Conservation (phyloP, 2,888 invertebrate genomes). For the Auanema sp. region DNA sequence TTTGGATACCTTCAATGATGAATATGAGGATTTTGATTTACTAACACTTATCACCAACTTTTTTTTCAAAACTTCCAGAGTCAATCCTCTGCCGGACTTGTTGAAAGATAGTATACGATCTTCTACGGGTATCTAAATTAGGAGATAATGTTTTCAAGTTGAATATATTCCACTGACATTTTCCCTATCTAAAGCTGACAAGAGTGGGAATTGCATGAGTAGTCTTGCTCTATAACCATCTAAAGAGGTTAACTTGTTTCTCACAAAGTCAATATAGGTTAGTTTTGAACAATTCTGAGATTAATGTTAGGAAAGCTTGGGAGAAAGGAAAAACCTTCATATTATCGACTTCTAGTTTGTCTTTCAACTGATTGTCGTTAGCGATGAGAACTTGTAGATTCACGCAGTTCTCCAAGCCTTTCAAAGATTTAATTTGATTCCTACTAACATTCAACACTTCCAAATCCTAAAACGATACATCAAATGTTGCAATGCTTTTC, state of each 20-base stretch:
- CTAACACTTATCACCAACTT: constrained; percentile 7
- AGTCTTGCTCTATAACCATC: constrained; percentile 41
- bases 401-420: constrained; percentile 42
- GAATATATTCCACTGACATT: not conserved
- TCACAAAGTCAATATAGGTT: constrained; percentile 40
- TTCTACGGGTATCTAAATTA: constrained; percentile 3
- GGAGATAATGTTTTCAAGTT: not conserved
- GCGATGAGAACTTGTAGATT: constrained; percentile 27
- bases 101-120: constrained; percentile 5
- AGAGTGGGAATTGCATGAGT: not conserved
- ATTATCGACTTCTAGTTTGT: constrained; percentile 3
- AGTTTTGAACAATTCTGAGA: constrained; percentile 46
- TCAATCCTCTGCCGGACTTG: constrained; percentile 14
- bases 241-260: constrained; percentile 31
- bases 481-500: not conserved
- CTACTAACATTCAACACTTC: constrained; percentile 28
- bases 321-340: not conserved
- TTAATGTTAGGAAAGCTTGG: not conserved
- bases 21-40: not conserved
- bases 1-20: constrained; percentile 10
- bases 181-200: constrained; percentile 15
- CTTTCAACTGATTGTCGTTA: constrained; percentile 4
- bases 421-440: constrained; percentile 46
- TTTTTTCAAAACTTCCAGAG: constrained; percentile 16
- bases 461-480: constrained; percentile 24